phyloP scores from a whole-genome alignment of 2,797 vertebrate species.

The Uromys caudimaculatus region DNA sequence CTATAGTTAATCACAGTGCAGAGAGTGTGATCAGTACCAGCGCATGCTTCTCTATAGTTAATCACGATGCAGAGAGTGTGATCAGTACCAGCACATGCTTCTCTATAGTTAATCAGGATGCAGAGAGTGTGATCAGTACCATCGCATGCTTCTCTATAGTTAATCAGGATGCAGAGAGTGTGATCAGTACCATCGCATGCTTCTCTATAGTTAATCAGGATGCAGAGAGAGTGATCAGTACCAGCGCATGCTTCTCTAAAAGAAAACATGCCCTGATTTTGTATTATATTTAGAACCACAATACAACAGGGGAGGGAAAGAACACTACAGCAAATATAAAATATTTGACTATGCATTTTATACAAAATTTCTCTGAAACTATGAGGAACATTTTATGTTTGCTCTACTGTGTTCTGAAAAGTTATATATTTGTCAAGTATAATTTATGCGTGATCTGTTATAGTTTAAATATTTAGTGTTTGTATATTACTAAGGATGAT shows the following conservation, averaged over 20 bases:
- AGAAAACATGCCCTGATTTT: background rate
- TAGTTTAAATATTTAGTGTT: background rate
- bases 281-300: background rate
- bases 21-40: too few species aligned
- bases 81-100: too few species aligned
- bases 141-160: too few species aligned
- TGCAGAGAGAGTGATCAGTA: too few species aligned
- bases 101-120: too few species aligned
- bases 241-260: background rate
- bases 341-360: background rate
- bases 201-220: too few species aligned
- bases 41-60: too few species aligned
- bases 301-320: background rate
- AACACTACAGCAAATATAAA: background rate
- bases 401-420: background rate
- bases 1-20: background rate
- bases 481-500: background rate
- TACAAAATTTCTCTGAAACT: background rate
- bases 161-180: too few species aligned
- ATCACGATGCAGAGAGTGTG: too few species aligned
- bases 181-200: too few species aligned
- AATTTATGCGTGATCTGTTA: background rate
- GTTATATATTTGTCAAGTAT: background rate
- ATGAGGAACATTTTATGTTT: background rate
- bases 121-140: too few species aligned